Base-by-base conservation (phyloP, 2,797 vertebrate species). In the Xenops minutus region DNA sequence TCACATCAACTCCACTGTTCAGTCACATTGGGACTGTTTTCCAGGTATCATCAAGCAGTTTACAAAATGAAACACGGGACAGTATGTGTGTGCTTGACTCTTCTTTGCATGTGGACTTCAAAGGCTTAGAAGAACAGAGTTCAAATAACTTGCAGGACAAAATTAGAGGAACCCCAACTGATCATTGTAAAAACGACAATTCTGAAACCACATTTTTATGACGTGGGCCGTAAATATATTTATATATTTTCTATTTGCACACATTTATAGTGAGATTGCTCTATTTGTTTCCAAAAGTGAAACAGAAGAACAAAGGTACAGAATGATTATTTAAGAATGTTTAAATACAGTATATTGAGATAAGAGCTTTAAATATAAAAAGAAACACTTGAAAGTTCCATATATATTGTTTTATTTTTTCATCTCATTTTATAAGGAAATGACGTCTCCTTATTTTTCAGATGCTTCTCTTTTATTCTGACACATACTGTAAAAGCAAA, bases 191-290 rank as follows among this genome's bases (percentile, higher is more conserved):
- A 79, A 96, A 96, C 67, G 97, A 97, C 90, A 94, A 95, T 83
- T 97, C 98, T 4, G 97, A 98, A 96, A 98, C 97, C 75, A 97
- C 97, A 89, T 97, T 98, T 96, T 97, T 98, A 97, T 99, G 98
- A 98, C 69, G 32, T 88, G 95, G 85, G 68, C 92, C 83, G 87
- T 96, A 84, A 92, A 95, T 77, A 94, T 97, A 98, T 97, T 98
- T 98, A 97, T 97, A 90, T 96, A 94, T 97, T 97, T 97, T 98
- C 94, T 96, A 98, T 99, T 99, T 99, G 99, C 99, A 99, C 99
- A 98, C 97, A 94, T 80, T 95, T 97, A 86, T 97, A 96, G 80
- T 90, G 92, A 97, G 94, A 96, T 85, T 97, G 71, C 95, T 97
- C 96, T 97, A 92, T 95, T 92, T 96, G 95, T 98, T 97, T 97